Evolutionary conservation across 2,797 vertebrate genomes (phyloP).

Genomic region (Poecilia picta): DNA sequence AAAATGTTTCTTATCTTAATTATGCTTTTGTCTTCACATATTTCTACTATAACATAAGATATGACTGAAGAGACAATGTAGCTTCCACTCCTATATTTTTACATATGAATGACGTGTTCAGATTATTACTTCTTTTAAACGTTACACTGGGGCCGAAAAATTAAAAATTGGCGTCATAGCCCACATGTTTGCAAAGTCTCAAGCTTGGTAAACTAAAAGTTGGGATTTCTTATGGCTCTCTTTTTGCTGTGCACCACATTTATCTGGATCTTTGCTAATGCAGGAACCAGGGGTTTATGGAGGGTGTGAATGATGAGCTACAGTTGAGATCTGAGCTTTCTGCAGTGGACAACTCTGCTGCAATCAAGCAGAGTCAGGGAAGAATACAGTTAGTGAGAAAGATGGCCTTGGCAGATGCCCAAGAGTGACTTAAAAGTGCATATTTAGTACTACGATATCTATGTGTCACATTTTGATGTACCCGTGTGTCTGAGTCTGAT

Average conservation of each 20-base stretch:
- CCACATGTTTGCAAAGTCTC: neutral
- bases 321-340: neutral
- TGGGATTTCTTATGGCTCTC: neutral
- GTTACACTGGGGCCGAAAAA: neutral
- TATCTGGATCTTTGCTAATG: neutral
- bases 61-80: neutral
- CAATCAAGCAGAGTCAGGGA: neutral
- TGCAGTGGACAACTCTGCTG: too few relatives aligned
- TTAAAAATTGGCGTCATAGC: neutral
- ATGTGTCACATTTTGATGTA: constrained; percentile 26
- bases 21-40: neutral
- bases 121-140: too few relatives aligned
- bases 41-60: neutral
- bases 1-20: neutral
- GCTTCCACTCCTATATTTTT: neutral
- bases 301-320: neutral
- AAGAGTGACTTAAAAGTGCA: constrained; percentile 17
- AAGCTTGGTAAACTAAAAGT: neutral
- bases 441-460: constrained; percentile 35
- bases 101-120: neutral
- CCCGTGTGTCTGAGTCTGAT: constrained; percentile 12
- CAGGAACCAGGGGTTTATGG: neutral
- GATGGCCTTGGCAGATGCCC: neutral
- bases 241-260: neutral
- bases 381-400: neutral